These are phyloP conservation scores for Oikopleura dioica DNA, from an alignment of 23 tunicate species.

Conservation along the genomic window DNA sequence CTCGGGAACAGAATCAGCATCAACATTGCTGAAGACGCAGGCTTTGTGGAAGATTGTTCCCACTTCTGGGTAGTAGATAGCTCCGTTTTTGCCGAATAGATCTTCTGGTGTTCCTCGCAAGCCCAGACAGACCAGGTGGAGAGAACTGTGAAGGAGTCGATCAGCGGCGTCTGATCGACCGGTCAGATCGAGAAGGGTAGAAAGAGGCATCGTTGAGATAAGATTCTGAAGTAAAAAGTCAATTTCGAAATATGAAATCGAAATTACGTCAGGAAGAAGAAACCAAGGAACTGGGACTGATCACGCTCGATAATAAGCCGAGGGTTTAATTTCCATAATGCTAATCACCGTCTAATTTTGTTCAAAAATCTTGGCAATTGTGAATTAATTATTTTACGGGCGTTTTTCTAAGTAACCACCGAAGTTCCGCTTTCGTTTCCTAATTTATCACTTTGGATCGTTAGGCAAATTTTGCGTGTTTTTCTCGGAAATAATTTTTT, in stretches of 20 bases:
- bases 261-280: no score
- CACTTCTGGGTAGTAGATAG: conserved; percentile 83
- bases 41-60: conserved; percentile 72
- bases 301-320: no score
- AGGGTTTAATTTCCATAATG: no score
- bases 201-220: conserved; percentile 53
- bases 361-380: no score
- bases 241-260: background rate
- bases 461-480: no score
- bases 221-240: conserved; percentile 24
- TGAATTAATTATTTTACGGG: no score
- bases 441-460: no score
- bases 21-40: conserved; percentile 51
- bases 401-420: no score
- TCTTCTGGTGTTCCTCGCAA: conserved; percentile 30
- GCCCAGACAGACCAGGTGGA: conserved; percentile 69
- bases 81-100: conserved; percentile 23
- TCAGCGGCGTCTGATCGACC: conserved; percentile 26
- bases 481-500: no score
- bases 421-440: no score
- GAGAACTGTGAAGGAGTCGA: conserved; percentile 24
- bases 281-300: no score
- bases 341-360: no score
- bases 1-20: conserved; percentile 42
- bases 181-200: conserved; percentile 39